Conservation (phyloP, 2,113 vertebrate genomes). For the Chiloscyllium plagiosum region DNA sequence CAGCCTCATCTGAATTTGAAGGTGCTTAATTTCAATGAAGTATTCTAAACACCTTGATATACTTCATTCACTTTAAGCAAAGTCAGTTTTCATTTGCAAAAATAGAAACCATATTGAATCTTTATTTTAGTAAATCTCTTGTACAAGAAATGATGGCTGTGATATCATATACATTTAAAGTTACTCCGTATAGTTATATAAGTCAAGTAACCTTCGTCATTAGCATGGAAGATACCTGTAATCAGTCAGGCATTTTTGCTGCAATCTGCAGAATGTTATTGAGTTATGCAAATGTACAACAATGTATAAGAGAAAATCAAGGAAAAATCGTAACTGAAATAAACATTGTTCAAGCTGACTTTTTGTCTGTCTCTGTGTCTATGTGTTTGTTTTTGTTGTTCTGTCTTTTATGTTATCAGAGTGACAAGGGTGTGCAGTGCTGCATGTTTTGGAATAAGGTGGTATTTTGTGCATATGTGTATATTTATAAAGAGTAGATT, state of each 20-base stretch:
- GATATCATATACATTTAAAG: not conserved
- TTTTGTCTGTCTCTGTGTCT: slow-evolving; percentile 30
- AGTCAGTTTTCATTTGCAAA: not conserved
- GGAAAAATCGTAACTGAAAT: not conserved
- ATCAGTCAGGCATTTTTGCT: not conserved
- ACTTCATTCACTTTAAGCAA: not conserved
- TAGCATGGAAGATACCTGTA: not conserved
- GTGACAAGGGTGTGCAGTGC: no score
- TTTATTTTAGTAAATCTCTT: not conserved
- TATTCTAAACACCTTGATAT: not conserved
- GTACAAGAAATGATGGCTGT: not conserved
- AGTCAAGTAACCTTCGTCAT: not conserved
- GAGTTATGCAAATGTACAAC: not conserved
- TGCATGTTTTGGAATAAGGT: not conserved
- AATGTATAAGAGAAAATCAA: not conserved
- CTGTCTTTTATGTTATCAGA: not conserved
- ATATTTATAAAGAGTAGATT: no score
- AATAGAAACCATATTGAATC: not conserved
- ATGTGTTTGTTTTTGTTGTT: slow-evolving; percentile 26
- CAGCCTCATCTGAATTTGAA: not conserved
- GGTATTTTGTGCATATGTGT: no score
- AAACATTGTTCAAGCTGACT: slow-evolving; percentile 24
- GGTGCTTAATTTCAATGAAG: not conserved
- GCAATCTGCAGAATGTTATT: not conserved
- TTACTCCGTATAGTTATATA: not conserved